These are phyloP conservation scores for Amphipoea lucens DNA, from an alignment of 2,888 invertebrate genomes.

Conservation along the genomic window DNA sequence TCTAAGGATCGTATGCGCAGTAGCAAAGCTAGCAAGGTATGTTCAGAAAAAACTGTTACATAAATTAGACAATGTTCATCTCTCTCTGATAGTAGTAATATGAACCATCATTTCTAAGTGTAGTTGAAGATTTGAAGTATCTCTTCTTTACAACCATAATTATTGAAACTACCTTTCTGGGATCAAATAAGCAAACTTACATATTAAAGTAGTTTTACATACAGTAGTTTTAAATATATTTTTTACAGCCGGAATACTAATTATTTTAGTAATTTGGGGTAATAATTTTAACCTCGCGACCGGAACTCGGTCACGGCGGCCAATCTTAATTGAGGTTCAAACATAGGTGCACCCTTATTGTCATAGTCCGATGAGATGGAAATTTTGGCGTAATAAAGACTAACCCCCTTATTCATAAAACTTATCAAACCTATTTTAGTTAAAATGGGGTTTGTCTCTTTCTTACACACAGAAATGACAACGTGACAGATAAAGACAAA, in stretches of 20 bases:
- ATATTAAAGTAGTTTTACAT: too few species aligned
- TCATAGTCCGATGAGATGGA: background rate
- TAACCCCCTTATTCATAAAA: too few species aligned
- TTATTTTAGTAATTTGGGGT: background rate
- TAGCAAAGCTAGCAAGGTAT: conserved; percentile 98
- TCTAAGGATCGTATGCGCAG: conserved; percentile 98
- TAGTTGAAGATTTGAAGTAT: background rate
- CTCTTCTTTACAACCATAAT: too few species aligned
- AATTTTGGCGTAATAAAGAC: background rate
- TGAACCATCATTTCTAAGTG: background rate
- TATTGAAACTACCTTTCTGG: background rate
- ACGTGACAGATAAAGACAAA: too few species aligned
- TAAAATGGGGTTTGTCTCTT: too few species aligned
- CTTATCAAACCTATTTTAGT: too few species aligned
- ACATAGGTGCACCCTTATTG: background rate
- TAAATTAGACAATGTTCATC: background rate
- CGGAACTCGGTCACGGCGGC: background rate
- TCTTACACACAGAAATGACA: too few species aligned
- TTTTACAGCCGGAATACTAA: background rate
- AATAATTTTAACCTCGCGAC: background rate
- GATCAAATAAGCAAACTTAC: background rate
- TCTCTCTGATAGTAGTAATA: background rate
- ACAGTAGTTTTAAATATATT: too few species aligned
- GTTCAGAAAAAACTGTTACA: background rate
- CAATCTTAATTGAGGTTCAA: background rate